phyloP scores from a whole-genome alignment of 2,113 vertebrate genomes.

The Aegotheles bennettii region DNA sequence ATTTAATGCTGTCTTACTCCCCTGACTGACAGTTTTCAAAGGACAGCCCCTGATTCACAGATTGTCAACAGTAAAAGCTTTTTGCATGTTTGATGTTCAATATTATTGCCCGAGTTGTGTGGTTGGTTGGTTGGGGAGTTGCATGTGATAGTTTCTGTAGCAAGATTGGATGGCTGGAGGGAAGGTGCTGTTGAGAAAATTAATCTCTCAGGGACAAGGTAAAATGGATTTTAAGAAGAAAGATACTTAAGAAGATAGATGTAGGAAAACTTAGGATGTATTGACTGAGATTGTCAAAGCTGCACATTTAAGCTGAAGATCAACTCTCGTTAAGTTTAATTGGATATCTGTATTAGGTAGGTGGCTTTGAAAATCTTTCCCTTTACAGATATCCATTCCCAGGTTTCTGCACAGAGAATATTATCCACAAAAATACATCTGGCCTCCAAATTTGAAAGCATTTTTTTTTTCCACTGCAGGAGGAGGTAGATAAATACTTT shows the following conservation, averaged over 20 bases:
- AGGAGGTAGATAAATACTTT: neutral
- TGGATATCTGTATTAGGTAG: neutral
- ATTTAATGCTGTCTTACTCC: neutral
- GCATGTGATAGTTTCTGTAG: neutral
- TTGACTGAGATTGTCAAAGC: neutral
- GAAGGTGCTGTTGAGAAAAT: neutral
- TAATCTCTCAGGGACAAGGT: neutral
- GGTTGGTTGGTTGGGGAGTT: neutral
- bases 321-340: neutral
- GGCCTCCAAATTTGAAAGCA: neutral
- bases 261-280: neutral
- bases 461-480: neutral
- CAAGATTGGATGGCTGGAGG: neutral
- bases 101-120: neutral
- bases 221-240: neutral
- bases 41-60: neutral
- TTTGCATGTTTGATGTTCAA: neutral
- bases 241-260: neutral
- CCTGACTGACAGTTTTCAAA: neutral
- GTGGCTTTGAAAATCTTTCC: slow-evolving; percentile 9
- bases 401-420: neutral
- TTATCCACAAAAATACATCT: neutral
- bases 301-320: neutral
- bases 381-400: neutral
- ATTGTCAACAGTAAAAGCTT: neutral